Percentiles rank a stretch among this genome's conserved stretches.
Evolutionary conservation across 1,140 invertebrate species (phyloP).

Genomic region (Cotesia chilonis): DNA sequence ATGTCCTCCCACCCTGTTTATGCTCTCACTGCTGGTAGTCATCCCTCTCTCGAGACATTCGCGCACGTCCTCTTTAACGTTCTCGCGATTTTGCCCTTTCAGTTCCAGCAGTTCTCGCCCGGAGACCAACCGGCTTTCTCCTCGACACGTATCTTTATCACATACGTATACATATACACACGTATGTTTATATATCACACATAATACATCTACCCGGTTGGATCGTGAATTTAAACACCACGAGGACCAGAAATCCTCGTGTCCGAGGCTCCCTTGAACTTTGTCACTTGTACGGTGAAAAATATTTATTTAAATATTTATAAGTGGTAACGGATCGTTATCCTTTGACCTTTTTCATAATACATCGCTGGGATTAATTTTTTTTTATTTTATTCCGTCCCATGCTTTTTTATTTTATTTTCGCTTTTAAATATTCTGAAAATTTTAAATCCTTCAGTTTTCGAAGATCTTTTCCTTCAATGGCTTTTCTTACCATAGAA

Average conservation of each 20-base stretch:
- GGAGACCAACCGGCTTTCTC: conserved; percentile 50
- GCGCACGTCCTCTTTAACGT: conserved; percentile 40
- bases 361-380: no score
- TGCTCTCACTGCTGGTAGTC: conserved; percentile 25
- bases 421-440: no score
- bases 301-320: no score
- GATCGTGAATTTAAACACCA: conserved; percentile 11
- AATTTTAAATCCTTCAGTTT: no score
- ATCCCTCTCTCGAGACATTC: conserved; percentile 38
- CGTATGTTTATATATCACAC: neutral
- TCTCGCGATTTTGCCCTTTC: conserved; percentile 48
- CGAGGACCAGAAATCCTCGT: conserved; percentile 14
- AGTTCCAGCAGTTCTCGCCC: conserved; percentile 59
- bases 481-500: no score
- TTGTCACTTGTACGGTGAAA: no score
- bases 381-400: no score
- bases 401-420: no score
- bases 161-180: neutral
- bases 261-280: no score
- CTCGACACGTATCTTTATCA: conserved; percentile 4
- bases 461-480: no score
- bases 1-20: conserved; percentile 29
- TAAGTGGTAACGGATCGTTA: no score
- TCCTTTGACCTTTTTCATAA: no score
- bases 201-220: neutral